phyloP scores from a whole-genome alignment of 2,113 vertebrate species.

The Phoxinus phoxinus region DNA sequence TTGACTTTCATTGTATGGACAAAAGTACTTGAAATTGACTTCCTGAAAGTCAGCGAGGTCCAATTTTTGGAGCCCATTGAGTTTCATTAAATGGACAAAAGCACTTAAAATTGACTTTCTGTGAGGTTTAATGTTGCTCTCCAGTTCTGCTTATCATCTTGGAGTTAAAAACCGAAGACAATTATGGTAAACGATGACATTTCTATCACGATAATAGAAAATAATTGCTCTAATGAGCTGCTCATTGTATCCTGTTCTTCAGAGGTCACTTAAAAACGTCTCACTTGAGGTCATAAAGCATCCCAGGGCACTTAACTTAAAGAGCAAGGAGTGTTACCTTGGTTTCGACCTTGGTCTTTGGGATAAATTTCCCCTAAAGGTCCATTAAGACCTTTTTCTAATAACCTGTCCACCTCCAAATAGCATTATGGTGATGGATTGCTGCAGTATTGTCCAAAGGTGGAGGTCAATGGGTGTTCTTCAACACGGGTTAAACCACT shows the following conservation, averaged over 20 bases:
- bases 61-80: no score
- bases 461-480: background rate
- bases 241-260: background rate
- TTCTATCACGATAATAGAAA: background rate
- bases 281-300: conserved; percentile 7
- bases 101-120: background rate
- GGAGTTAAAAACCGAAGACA: background rate
- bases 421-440: background rate
- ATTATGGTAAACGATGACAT: background rate
- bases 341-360: conserved; percentile 18
- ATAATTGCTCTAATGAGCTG: background rate
- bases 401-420: background rate
- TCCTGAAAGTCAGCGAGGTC: no score
- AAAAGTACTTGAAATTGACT: no score
- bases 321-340: background rate
- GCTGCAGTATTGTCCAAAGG: background rate
- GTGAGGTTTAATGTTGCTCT: background rate
- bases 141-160: background rate
- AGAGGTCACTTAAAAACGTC: background rate
- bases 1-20: no score
- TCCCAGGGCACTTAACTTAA: conserved; percentile 14
- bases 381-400: background rate
- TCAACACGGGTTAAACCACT: background rate
- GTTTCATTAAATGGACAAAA: background rate
- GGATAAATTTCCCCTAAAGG: background rate